Evolutionary conservation across 2,797 vertebrate genomes (phyloP).

Genomic region (Ptychadena robeensis): DNA sequence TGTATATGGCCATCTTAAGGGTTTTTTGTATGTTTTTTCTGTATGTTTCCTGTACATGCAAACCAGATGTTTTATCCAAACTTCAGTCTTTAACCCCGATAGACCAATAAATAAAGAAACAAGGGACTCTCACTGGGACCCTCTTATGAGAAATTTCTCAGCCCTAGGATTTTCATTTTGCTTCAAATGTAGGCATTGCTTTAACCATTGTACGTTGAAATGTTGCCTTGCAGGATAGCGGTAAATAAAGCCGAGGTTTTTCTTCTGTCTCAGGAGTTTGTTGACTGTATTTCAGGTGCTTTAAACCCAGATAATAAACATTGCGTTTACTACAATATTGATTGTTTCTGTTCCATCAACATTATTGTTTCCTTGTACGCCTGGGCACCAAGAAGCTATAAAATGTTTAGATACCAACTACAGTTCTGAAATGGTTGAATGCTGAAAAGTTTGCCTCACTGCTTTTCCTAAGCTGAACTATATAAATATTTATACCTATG

Average conservation of each 20-base stretch:
- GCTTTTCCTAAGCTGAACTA: neutral
- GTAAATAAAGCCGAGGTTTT: neutral
- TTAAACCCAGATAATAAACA: conserved; percentile 33
- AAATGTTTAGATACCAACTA: conserved; percentile 15
- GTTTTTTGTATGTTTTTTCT: no score
- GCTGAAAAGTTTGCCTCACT: neutral
- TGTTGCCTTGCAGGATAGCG: neutral
- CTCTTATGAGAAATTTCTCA: neutral
- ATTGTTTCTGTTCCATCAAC: conserved; percentile 35
- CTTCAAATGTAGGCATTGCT: neutral
- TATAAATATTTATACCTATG: neutral
- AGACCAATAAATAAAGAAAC: neutral
- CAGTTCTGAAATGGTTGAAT: conserved; percentile 6
- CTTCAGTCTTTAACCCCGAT: no score
- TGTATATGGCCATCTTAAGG: no score
- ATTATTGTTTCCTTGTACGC: neutral
- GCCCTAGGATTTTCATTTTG: neutral
- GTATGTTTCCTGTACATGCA: no score
- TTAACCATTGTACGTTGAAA: neutral
- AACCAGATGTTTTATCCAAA: no score
- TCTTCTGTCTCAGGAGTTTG: neutral
- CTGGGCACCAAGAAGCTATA: neutral
- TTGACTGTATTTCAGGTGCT: conserved; percentile 15
- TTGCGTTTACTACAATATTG: conserved; percentile 28
- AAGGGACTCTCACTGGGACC: neutral